phyloP scores from a whole-genome alignment of 2,797 vertebrate genomes.

The Typhlichthys subterraneus region DNA sequence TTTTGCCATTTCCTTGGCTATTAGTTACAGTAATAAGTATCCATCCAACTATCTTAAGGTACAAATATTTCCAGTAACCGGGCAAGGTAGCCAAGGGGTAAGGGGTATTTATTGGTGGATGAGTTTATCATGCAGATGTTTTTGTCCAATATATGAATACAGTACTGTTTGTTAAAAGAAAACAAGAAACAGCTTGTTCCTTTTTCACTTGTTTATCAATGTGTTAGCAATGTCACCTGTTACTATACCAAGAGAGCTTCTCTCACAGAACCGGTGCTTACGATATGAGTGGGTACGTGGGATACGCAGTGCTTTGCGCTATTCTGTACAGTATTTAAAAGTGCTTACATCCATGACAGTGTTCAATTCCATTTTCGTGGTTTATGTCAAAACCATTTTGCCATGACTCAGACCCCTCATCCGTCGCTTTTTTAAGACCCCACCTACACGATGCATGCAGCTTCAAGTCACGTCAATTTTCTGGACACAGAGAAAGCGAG shows the following conservation, averaged over 20 bases:
- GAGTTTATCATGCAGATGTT: constrained; percentile 62
- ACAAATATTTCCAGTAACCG: constrained; percentile 67
- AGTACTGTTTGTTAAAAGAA: constrained; percentile 59
- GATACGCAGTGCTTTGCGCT: constrained; percentile 61
- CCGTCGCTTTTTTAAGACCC: constrained; percentile 41
- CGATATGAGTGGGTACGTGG: constrained; percentile 40
- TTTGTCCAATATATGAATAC: constrained; percentile 60
- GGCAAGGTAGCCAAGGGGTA: constrained; percentile 64
- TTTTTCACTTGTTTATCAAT: constrained; percentile 59
- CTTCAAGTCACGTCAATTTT: constrained; percentile 51
- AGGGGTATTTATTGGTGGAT: constrained; percentile 76
- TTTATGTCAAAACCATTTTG: constrained; percentile 52
- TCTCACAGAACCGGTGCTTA: constrained; percentile 72
- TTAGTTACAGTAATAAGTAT: constrained; percentile 39
- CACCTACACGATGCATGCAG: constrained; percentile 47
- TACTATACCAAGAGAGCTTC: constrained; percentile 59
- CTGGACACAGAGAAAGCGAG: not conserved
- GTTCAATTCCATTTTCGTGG: constrained; percentile 48
- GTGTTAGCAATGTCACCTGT: constrained; percentile 63
- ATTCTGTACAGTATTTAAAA: constrained; percentile 67
- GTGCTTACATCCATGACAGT: constrained; percentile 55
- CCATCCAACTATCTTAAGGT: constrained; percentile 67
- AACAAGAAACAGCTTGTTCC: constrained; percentile 54
- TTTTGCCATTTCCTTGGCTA: constrained; percentile 46
- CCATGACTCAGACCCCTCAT: constrained; percentile 52